Evolutionary conservation across 2,797 vertebrate genomes (phyloP), one percentile per base, ranked within the genome.

Genomic region (Argya squamiceps): DNA sequence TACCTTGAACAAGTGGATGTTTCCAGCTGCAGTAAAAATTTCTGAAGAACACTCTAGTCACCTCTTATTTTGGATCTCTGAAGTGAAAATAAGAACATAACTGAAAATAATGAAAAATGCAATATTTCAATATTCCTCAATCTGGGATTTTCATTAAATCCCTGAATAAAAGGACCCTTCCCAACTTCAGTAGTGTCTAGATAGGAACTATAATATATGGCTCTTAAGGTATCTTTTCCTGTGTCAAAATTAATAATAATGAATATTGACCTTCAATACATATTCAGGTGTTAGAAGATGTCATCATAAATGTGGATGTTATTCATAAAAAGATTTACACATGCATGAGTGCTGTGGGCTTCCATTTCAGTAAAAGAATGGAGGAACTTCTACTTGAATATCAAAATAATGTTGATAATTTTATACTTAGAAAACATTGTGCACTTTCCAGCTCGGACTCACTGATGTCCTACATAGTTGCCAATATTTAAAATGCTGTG

Each of bases 41-140:
- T 92, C 74, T 27, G 10, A 36, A 83, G 89, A 90, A 56, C 6
- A 27, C 73, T 44, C 71, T 76, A 59, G 29, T 53, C 56, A 76
- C 39, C 8, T 94, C 30, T 87, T 91, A 29, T 69, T 96, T 94
- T 89, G 41, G 46, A 92, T 64, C 62, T 96, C 59, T 92, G 59
- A 92, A 92, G 22, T 91, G 36, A 92, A 96, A 97, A 96, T 71
- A 39, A 6, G 6, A 88, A 63, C 1, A 4, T 60, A 67, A 52
- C 11, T 3, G 43, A 70, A 84, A 82, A 29, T 50, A 15, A 41
- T 36, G 20, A 64, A 52, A 84, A 92, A 68, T 22, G 18, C 10
- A 56, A 22, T 17, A 50, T 80, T 85, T 71, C 56, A 41, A 60
- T 56, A 9, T 21, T 30, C 19, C 17, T 4, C 6, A 32, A 2